A percentile compares a stretch with the other conserved stretches of the same genome.
phyloP scores from a whole-genome alignment of 1,140 invertebrate species.

The Vollenhovia emeryi region DNA sequence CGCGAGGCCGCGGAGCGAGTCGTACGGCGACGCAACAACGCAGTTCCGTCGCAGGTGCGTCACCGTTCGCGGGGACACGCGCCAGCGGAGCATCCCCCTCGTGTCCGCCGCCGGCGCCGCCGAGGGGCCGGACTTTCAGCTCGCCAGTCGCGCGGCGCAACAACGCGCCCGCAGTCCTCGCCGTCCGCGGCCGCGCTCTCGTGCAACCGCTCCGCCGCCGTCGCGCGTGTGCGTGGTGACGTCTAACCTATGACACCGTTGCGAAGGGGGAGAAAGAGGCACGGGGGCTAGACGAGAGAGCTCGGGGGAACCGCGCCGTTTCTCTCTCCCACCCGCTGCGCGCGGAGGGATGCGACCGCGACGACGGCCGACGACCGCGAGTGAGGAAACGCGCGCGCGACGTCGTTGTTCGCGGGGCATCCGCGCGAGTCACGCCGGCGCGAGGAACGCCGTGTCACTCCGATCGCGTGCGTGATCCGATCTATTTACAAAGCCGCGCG shows the following conservation, averaged over 20 bases:
- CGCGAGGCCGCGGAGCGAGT: too few relatives aligned
- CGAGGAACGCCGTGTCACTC: too few relatives aligned
- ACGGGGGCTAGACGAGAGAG: too few relatives aligned
- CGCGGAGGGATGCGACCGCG: conserved; percentile 4
- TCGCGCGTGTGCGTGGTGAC: conserved; percentile 35
- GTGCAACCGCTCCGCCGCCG: conserved; percentile 5
- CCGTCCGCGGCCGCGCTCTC: not conserved
- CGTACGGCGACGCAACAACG: conserved; percentile 39
- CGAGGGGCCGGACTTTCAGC: too few relatives aligned
- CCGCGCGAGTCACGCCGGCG: too few relatives aligned
- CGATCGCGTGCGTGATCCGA: too few relatives aligned
- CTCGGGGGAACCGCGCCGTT: not conserved
- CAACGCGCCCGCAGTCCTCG: not conserved
- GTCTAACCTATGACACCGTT: conserved; percentile 50
- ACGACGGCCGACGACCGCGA: not conserved
- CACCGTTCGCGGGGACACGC: not conserved
- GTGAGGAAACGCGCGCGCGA: not conserved
- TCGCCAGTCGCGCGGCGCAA: not conserved
- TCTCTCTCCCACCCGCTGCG: not conserved
- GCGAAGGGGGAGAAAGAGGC: not conserved
- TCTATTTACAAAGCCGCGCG: too few relatives aligned
- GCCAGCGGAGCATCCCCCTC: not conserved
- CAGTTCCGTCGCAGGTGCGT: not conserved
- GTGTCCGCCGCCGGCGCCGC: not conserved
- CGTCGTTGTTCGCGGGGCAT: too few relatives aligned